Evolutionary conservation across 2,113 vertebrate species (phyloP).

Genomic region (western clawed frog (Xenopus tropicalis)): UCB_Xtro_10.0 CM004447.2:47630001-47630500

Average conservation of each 20-base stretch:
- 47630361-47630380: conserved; percentile 9
- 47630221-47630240: too few species aligned
- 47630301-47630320: not conserved
- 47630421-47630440: conserved; percentile 16
- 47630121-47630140: too few species aligned
- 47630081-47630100: too few species aligned
- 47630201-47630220: too few species aligned
- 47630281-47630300: not conserved
- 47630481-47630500: conserved; percentile 6
- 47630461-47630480: conserved; percentile 3
- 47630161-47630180: too few species aligned
- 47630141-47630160: too few species aligned
- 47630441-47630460: conserved; percentile 5
- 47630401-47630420: conserved; percentile 13
- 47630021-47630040: too few species aligned
- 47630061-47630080: too few species aligned
- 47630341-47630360: conserved; percentile 17
- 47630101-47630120: too few species aligned
- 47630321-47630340: conserved; percentile 3
- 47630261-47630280: not conserved
- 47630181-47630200: too few species aligned
- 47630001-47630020: too few species aligned
- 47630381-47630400: conserved; percentile 8
- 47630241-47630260: not conserved
- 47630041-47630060: too few species aligned